Percentiles rank a stretch among this genome's conserved stretches.
Conservation (phyloP, 2,888 invertebrate genomes). For the Hybos culiciformis region DNA sequence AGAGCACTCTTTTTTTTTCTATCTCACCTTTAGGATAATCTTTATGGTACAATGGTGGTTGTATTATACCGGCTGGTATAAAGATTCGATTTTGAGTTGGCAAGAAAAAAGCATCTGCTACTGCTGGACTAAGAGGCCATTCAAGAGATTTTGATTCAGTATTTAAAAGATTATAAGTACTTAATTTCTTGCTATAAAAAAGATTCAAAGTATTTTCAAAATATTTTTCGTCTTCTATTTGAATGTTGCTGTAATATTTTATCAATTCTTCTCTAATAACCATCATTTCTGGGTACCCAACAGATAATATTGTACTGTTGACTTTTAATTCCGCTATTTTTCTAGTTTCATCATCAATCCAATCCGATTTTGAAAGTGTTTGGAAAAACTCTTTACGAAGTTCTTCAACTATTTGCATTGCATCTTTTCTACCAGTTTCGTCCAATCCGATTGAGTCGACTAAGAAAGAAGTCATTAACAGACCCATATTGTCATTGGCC, state of each 20-base stretch:
- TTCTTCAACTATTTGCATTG: constrained; percentile 77
- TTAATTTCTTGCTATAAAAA: constrained; percentile 58
- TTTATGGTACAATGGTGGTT: constrained; percentile 79
- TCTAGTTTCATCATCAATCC: constrained; percentile 86
- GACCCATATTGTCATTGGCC: constrained; percentile 64
- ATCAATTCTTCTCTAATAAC: constrained; percentile 62
- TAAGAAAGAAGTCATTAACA: no score
- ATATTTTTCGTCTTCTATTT: constrained; percentile 52
- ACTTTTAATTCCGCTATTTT: constrained; percentile 73
- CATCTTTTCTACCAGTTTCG: constrained; percentile 44
- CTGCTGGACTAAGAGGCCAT: constrained; percentile 73
- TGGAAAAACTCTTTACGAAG: constrained; percentile 70
- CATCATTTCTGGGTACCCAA: constrained; percentile 86
- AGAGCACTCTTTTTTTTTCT: background rate
- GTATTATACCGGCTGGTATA: constrained; percentile 85
- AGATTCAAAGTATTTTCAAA: constrained; percentile 60
- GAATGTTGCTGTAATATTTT: constrained; percentile 62
- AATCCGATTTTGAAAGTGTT: constrained; percentile 64
- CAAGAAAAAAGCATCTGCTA: constrained; percentile 80
- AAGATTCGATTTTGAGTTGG: constrained; percentile 85
- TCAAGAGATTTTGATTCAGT: constrained; percentile 67
- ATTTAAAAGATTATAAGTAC: constrained; percentile 40
- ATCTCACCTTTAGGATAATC: constrained; percentile 64
- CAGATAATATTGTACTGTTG: constrained; percentile 82
- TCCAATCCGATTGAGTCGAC: no score